phyloP scores from a whole-genome alignment of 1,140 invertebrate genomes.

The Arion vulgaris region DNA sequence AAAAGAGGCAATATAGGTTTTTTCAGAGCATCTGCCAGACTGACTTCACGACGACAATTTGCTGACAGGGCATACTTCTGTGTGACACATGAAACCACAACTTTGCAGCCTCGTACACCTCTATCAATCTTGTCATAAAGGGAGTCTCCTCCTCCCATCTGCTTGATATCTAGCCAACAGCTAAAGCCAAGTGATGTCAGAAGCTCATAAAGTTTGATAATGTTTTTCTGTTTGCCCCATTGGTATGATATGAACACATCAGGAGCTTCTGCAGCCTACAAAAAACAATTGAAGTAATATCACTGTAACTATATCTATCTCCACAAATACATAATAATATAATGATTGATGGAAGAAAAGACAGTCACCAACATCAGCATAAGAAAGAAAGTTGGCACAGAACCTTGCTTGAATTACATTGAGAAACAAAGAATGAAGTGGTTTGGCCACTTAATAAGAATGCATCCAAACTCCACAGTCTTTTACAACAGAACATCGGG shows the following conservation, averaged over 20 bases:
- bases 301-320: too few relatives aligned
- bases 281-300: background rate
- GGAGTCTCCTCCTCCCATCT: slow-evolving; percentile 71
- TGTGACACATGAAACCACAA: slow-evolving; percentile 67
- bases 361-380: too few relatives aligned
- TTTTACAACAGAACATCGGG: too few relatives aligned
- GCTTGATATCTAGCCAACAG: slow-evolving; percentile 71
- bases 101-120: slow-evolving; percentile 64
- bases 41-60: slow-evolving; percentile 68
- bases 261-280: slow-evolving; percentile 14
- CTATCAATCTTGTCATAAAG: slow-evolving; percentile 70
- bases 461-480: too few relatives aligned
- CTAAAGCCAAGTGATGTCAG: slow-evolving; percentile 57
- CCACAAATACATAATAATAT: too few relatives aligned
- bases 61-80: slow-evolving; percentile 67
- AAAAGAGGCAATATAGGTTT: slow-evolving; percentile 68
- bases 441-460: too few relatives aligned
- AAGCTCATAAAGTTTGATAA: slow-evolving; percentile 58
- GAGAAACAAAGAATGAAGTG: too few relatives aligned
- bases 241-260: slow-evolving; percentile 64
- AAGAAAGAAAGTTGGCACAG: too few relatives aligned
- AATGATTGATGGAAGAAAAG: too few relatives aligned
- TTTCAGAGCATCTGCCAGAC: slow-evolving; percentile 65
- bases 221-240: slow-evolving; percentile 68
- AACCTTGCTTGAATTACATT: too few relatives aligned